A percentile compares a stretch with the other conserved stretches of the same genome.
phyloP scores from a whole-genome alignment of 2,797 vertebrate species.

The Gadopsis marmoratus region DNA sequence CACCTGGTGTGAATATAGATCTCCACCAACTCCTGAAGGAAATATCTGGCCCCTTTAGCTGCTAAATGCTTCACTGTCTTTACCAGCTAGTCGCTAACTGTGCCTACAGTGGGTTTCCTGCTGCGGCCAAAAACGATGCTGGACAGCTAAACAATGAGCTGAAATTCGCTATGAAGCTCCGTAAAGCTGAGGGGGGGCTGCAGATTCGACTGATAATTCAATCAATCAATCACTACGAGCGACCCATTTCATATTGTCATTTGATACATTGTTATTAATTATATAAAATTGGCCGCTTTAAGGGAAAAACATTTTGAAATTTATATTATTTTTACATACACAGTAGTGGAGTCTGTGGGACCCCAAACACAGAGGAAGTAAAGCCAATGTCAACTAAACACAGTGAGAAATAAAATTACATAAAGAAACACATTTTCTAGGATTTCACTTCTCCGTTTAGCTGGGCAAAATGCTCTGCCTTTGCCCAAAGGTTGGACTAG shows the following conservation, averaged over 20 bases:
- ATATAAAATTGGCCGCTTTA: neutral
- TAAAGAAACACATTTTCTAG: slow-evolving; percentile 12
- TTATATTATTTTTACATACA: too few species aligned
- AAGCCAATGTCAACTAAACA: too few species aligned
- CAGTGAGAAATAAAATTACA: too few species aligned
- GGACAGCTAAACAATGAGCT: too few species aligned
- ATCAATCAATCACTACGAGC: neutral
- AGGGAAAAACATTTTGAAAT: too few species aligned
- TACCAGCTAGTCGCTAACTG: neutral
- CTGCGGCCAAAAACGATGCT: too few species aligned
- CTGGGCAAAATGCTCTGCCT: neutral
- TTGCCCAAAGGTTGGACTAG: neutral
- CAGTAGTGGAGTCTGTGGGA: too few species aligned
- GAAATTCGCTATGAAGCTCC: too few species aligned
- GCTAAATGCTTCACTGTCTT: neutral
- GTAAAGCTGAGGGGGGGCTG: too few species aligned
- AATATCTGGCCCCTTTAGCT: neutral
- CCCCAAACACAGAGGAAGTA: too few species aligned
- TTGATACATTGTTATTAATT: neutral
- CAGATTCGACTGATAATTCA: neutral
- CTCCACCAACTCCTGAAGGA: too few species aligned
- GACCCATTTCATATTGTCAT: neutral
- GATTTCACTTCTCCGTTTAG: neutral
- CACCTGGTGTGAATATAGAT: too few species aligned
- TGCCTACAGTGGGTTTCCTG: neutral